These are phyloP conservation scores for Fistularia commersonii DNA, from an alignment of 2,797 vertebrate species.

Conservation along the genomic window DNA sequence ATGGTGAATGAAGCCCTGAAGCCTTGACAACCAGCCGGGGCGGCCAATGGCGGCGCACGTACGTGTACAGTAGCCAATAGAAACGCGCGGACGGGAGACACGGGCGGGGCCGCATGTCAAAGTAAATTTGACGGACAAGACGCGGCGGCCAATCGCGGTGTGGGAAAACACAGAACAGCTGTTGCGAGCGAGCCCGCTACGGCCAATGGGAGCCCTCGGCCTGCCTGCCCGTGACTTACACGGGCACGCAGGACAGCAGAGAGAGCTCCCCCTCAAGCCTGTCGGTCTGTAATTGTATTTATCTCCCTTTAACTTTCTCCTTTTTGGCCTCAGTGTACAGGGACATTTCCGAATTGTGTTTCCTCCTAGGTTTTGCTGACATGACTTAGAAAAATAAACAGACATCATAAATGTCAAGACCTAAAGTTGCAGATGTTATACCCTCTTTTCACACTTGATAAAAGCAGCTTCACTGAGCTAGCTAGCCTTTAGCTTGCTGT, in stretches of 20 bases:
- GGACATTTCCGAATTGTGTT: no score
- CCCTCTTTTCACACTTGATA: neutral
- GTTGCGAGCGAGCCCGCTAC: conserved; percentile 68
- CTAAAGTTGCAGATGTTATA: neutral
- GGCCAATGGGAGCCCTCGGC: conserved; percentile 68
- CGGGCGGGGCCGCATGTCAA: conserved; percentile 65
- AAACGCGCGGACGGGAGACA: neutral
- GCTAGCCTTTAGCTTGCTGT: no score
- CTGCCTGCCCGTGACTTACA: conserved; percentile 49
- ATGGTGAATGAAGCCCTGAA: conserved; percentile 96
- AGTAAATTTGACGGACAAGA: conserved; percentile 59
- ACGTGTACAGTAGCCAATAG: conserved; percentile 81
- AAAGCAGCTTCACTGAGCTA: neutral
- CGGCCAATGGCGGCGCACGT: conserved; percentile 77
- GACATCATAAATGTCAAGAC: neutral
- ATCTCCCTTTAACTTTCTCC: no score
- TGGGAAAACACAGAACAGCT: conserved; percentile 78
- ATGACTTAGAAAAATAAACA: no score
- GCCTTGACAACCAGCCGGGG: conserved; percentile 85
- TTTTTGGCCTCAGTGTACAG: no score
- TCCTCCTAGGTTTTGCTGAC: no score
- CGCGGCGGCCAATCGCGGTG: conserved; percentile 61
- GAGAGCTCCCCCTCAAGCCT: conserved; percentile 17
- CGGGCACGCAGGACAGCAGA: conserved; percentile 36
- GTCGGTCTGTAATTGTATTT: no score